phyloP scores from a whole-genome alignment of 2,797 vertebrate species.

The Salmo trutta region DNA sequence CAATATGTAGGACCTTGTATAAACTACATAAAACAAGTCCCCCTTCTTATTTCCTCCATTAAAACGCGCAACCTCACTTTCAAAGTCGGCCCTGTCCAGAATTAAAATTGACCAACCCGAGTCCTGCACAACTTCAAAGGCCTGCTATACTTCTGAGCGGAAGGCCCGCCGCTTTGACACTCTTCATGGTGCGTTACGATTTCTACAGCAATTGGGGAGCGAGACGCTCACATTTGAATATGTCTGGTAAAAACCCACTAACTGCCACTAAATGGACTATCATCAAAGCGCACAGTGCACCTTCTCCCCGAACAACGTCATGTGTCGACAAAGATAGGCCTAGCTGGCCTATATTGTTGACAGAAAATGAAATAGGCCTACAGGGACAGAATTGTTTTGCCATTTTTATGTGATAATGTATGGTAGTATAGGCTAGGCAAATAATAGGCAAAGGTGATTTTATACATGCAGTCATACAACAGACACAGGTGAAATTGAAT shows the following conservation, averaged over 20 bases:
- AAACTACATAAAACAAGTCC: conserved; percentile 89
- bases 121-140: conserved; percentile 92
- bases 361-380: conserved; percentile 28
- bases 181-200: conserved; percentile 94
- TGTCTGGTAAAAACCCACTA: conserved; percentile 83
- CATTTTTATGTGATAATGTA: not conserved
- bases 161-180: conserved; percentile 86
- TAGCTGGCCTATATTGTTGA: not conserved
- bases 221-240: conserved; percentile 86
- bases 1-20: conserved; percentile 91
- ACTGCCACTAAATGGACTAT: conserved; percentile 84
- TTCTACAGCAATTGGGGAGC: conserved; percentile 90
- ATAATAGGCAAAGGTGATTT: not conserved
- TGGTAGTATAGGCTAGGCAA: not conserved
- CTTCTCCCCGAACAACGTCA: conserved; percentile 52
- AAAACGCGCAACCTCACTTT: conserved; percentile 82
- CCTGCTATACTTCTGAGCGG: conserved; percentile 81
- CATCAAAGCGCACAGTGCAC: conserved; percentile 81
- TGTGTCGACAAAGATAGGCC: conserved; percentile 11
- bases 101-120: conserved; percentile 89
- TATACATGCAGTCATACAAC: not conserved
- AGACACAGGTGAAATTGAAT: not conserved
- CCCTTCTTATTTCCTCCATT: conserved; percentile 89
- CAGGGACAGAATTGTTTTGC: not conserved
- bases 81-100: conserved; percentile 85